A percentile compares a stretch with the other conserved stretches of the same genome.
These are phyloP conservation scores for Cephus runcator DNA, from an alignment of 2,888 invertebrate genomes.

Conservation along the genomic window DNA sequence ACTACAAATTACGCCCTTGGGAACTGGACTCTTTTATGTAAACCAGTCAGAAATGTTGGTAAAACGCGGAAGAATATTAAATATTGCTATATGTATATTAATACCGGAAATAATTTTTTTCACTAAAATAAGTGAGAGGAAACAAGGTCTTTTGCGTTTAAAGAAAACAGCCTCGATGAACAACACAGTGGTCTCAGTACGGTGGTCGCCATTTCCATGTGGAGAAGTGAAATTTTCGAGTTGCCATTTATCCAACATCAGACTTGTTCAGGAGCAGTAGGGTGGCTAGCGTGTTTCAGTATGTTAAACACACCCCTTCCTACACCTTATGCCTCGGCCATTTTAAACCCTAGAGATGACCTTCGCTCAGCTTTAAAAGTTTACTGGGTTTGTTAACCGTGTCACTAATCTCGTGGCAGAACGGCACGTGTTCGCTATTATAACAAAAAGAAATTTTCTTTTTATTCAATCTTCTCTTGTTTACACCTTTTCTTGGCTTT, in stretches of 20 bases:
- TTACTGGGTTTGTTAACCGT: neutral
- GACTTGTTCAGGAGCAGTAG: neutral
- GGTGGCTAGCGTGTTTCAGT: conserved; percentile 1
- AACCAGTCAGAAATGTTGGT: neutral
- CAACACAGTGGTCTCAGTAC: neutral
- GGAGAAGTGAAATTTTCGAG: neutral
- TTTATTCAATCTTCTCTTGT: neutral
- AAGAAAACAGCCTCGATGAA: neutral
- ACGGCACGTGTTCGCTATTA: neutral
- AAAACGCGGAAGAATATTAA: neutral
- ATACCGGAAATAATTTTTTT: neutral
- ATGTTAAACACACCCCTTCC: conserved; percentile 3
- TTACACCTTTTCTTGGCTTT: neutral
- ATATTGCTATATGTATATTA: neutral
- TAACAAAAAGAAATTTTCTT: neutral
- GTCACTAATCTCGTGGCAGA: neutral
- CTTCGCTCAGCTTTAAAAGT: neutral
- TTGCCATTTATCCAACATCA: neutral
- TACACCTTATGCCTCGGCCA: neutral
- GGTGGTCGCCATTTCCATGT: neutral
- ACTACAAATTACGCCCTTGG: neutral
- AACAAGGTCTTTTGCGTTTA: neutral
- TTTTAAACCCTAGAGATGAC: conserved; percentile 1
- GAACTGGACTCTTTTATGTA: neutral
- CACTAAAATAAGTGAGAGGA: neutral